Conservation (phyloP, 2,888 invertebrate genomes). For the Pollenia amentaria region DNA sequence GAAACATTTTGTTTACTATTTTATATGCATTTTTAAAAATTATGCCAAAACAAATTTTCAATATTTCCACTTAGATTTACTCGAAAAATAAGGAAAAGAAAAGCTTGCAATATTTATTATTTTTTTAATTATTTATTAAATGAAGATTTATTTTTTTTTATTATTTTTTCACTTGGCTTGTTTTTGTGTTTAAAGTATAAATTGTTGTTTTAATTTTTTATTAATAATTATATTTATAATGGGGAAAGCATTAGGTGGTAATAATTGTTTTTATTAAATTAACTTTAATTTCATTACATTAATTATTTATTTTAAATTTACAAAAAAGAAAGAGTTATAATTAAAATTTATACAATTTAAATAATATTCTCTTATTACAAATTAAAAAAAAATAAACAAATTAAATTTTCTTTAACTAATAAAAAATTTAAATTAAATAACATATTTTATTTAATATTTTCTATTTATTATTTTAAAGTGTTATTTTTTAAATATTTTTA, state of each 20-base stretch:
- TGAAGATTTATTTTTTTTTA: constrained; percentile 66
- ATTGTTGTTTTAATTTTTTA: constrained; percentile 66
- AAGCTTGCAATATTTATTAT: constrained; percentile 4
- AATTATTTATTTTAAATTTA: not conserved
- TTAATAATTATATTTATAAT: constrained; percentile 47
- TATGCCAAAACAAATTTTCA: not conserved
- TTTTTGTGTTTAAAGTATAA: constrained; percentile 68
- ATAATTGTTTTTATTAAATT: constrained; percentile 42
- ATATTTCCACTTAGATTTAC: not conserved
- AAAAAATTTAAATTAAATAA: constrained; percentile 27
- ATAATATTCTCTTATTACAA: constrained; percentile 25
- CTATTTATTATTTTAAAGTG: not conserved
- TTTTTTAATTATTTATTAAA: constrained; percentile 65
- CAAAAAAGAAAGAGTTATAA: not conserved
- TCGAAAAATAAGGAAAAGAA: constrained; percentile 10
- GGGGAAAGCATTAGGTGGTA: constrained; percentile 38
- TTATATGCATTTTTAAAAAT: too few relatives aligned
- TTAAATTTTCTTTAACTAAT: constrained; percentile 25
- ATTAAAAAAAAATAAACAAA: constrained; percentile 27
- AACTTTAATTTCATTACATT: constrained; percentile 8
- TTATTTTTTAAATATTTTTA: not conserved
- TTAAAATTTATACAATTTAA: constrained; percentile 34
- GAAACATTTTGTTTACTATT: too few relatives aligned
- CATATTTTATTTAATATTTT: not conserved
- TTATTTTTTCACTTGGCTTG: constrained; percentile 60